phyloP scores from a whole-genome alignment of 2,113 vertebrate species.

The Mustela lutreola region DNA sequence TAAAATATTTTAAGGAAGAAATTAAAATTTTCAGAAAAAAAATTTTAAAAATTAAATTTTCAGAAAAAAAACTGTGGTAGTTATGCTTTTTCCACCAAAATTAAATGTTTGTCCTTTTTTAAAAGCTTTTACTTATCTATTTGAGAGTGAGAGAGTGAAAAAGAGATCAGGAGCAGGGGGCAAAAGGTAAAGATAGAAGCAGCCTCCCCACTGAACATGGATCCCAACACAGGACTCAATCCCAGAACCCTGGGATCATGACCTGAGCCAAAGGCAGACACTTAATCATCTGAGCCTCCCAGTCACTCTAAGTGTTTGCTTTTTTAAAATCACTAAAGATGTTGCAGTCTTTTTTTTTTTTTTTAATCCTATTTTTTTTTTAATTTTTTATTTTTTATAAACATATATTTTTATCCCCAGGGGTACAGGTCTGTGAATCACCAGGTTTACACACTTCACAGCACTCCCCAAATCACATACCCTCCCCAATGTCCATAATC shows the following conservation, averaged over 20 bases:
- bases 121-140: not conserved
- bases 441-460: too few species aligned
- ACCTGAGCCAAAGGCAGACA: too few species aligned
- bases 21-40: not conserved
- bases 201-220: not conserved
- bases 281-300: not conserved
- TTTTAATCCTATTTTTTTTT: too few species aligned
- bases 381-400: too few species aligned
- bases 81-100: not conserved
- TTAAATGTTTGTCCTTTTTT: not conserved
- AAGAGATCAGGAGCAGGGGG: not conserved
- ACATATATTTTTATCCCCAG: too few species aligned
- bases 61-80: not conserved
- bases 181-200: not conserved
- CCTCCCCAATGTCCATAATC: too few species aligned
- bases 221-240: too few species aligned
- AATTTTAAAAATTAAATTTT: not conserved
- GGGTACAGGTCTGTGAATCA: too few species aligned
- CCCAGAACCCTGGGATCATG: too few species aligned
- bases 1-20: not conserved
- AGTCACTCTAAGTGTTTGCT: not conserved
- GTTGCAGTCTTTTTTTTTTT: not conserved
- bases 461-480: too few species aligned
- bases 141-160: not conserved
- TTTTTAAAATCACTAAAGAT: not conserved